Percentiles rank a stretch among this genome's conserved stretches.
phyloP scores from a whole-genome alignment of 2,113 vertebrate species.

The Phaethon lepturus region DNA sequence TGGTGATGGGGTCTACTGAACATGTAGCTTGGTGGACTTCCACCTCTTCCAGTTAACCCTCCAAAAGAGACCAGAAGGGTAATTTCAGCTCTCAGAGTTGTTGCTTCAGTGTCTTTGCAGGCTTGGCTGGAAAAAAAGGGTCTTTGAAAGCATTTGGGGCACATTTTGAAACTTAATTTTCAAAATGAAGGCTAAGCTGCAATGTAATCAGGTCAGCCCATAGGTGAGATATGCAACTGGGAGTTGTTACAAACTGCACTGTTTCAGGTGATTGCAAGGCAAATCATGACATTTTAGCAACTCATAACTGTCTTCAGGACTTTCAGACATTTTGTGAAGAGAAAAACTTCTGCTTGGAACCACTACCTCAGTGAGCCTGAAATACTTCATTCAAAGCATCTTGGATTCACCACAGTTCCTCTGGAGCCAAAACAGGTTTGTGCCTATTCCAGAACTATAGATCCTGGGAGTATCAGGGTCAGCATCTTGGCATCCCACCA shows the following conservation, averaged over 20 bases:
- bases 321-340: background rate
- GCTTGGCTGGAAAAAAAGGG: rapidly evolving
- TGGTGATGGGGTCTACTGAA: background rate
- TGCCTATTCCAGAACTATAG: background rate
- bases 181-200: background rate
- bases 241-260: background rate
- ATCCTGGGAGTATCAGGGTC: background rate
- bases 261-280: conserved; percentile 19
- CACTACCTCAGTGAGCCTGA: background rate
- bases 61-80: background rate
- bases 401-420: background rate
- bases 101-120: background rate
- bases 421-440: background rate
- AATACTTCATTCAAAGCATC: background rate
- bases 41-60: background rate
- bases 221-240: background rate
- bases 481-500: background rate
- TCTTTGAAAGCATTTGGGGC: background rate
- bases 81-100: background rate
- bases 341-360: background rate
- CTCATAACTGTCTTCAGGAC: background rate
- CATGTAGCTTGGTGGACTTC: background rate
- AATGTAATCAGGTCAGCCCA: background rate
- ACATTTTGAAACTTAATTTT: conserved; percentile 12
- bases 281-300: background rate